Conservation (phyloP, 2,888 invertebrate genomes). For the Melipona bicolor region DNA sequence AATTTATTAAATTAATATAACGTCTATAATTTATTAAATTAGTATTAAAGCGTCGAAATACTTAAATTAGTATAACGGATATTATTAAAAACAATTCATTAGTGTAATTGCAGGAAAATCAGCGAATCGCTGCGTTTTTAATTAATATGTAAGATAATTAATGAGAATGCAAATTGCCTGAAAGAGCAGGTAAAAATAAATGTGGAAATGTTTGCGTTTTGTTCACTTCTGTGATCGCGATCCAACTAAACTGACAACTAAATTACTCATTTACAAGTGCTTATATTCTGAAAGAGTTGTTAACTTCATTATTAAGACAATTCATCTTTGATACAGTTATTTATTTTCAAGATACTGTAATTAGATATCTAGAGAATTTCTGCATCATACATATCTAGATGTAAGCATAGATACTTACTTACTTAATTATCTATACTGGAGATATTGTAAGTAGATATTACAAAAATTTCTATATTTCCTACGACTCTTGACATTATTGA, state of each 20-base stretch:
- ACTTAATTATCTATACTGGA: background rate
- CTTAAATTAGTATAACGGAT: background rate
- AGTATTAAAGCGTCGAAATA: background rate
- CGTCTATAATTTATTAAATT: background rate
- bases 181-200: background rate
- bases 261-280: background rate
- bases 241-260: background rate
- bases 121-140: background rate
- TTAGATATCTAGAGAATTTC: background rate
- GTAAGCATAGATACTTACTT: background rate
- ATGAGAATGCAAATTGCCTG: background rate
- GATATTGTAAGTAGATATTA: background rate
- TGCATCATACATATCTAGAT: background rate
- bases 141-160: constrained; percentile 7
- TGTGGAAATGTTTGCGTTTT: background rate
- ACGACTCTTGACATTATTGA: background rate
- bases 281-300: background rate
- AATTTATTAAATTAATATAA: background rate
- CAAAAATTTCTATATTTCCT: background rate
- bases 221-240: background rate
- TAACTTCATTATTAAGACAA: background rate
- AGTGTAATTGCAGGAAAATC: background rate
- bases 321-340: background rate
- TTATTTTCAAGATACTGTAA: background rate
- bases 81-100: background rate